Evolutionary conservation across 2,113 vertebrate species (phyloP).

Genomic region (Myocastor coypus): DNA sequence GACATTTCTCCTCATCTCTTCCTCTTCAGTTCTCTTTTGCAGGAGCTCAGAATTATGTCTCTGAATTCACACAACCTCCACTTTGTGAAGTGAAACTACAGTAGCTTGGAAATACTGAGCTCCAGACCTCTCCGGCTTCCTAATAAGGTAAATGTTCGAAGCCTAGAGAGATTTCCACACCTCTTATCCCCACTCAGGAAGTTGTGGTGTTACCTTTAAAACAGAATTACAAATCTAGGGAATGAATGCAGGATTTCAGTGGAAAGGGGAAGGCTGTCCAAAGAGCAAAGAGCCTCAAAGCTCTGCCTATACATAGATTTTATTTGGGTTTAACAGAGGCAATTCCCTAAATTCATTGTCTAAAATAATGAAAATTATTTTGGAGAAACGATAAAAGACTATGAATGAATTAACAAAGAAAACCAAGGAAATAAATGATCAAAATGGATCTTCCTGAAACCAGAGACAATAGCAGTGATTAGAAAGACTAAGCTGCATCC

Average conservation of each 20-base stretch:
- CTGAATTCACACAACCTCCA: not conserved
- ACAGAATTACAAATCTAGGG: not conserved
- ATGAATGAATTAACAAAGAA: not conserved
- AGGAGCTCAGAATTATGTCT: not conserved
- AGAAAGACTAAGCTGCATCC: not conserved
- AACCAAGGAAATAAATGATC: not conserved
- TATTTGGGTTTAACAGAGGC: not conserved
- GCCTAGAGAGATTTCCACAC: not conserved
- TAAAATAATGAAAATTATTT: not conserved
- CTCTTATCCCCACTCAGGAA: not conserved
- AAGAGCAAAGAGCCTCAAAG: not conserved
- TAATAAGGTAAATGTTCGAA: not conserved
- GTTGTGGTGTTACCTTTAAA: not conserved
- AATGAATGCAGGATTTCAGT: not conserved
- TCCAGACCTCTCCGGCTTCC: not conserved
- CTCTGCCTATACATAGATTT: not conserved
- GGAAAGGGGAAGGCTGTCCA: not conserved
- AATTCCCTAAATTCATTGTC: not conserved
- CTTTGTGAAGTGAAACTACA: no score
- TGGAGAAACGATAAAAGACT: not conserved
- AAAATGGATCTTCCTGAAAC: not conserved
- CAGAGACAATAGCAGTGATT: not conserved
- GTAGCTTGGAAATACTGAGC: no score
- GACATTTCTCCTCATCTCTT: not conserved
- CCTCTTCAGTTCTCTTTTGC: rapidly evolving